Base-by-base conservation (phyloP, 2,888 invertebrate species). In the Philaethria dido region DNA sequence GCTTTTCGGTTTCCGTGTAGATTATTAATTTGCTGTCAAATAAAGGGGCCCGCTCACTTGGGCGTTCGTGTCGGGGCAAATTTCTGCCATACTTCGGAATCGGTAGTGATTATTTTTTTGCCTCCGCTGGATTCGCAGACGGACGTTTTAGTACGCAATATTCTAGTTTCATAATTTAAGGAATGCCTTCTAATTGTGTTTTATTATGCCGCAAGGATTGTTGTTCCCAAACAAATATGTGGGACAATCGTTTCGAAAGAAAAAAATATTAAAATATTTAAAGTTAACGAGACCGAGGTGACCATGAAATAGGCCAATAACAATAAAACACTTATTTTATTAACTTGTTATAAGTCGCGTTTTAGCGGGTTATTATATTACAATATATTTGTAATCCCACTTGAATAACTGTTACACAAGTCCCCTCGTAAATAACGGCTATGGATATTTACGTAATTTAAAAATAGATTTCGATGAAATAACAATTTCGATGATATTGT, bases 21-120 rank as follows among this genome's bases (percentile, higher is more conserved):
- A 86, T 91, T 92, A 92, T 92, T 92, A 92, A 92, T 92, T 92
- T 91, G 90, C 92, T 92, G 92, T 92, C 92, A 92, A 92, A 92
- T 92, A 92, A 92, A 92, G 91, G 90, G 92, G 92, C 68, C 92
- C 91, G 92, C 91, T 88, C 88, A 84, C 88, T 89, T 89, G 90
- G 91, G 92, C 91, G 92, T 92, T 91, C 91, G 92, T 91, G 92
- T 88, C 87, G 86, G 88, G 86, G 90, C 90, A 87, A 92, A 92
- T 91, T 88, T 92, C 91, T 92, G 89, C 91, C 90, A 91, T 92
- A 90, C 90, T 91, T 89, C 76, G 89, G 85, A 89, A 92, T 91
- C 87, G 85, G 86, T 86, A 85, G 88, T 86, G 90, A 89, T 91
- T 89, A 88, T 89, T 89, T 90, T 90, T 87, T 85, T 86, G 83